Base-by-base conservation (phyloP, 1,140 invertebrate genomes). In the Arion vulgaris region DNA sequence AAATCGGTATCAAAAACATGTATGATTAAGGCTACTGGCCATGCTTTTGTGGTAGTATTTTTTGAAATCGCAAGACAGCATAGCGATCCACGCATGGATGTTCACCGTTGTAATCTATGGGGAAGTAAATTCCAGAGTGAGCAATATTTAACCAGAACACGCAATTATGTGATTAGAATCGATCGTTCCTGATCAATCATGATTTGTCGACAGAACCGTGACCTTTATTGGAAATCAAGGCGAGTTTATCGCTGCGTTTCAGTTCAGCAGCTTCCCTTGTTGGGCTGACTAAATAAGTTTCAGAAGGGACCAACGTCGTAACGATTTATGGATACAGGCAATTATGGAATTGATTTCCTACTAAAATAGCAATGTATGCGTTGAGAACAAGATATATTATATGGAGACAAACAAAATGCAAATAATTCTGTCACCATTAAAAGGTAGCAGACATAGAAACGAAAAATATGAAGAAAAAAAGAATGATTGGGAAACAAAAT, bases 131-230 rank as follows among this genome's bases (percentile, higher is more conserved):
- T 28, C 11, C n/a, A 66, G n/a, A 5, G 4, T 11, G n/a, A 66
- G 62, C 17, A 66, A 28, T 66, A 66, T 66, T 51, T 51, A 75
- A n/a, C 45, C 17, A 34, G 45, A 28, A 34, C 73, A 75, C 45
- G 73, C 73, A 53, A 75, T 49, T 51, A 11, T 75, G 41, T 32
- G 73, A 75, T 45, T 75, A 75, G 73, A 75, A 75, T 75, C 73
- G 73, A 75, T 75, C 32, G 45, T 28, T 9, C 45, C 45, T 45
- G 39, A 75, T 75, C 53, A 75, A 75, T 75, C 73, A 75, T 51
- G 73, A 75, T 75, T 75, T 75, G 73, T 75, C 45, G 41, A 34
- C 41, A 9, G 19, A 19, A 0, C 41, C 23, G 17, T 51, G 15
- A 34, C 4, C 73, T 51, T 75, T 75, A 75, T 75, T 75, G 9